Evolutionary conservation across 2,113 vertebrate species (phyloP).

Genomic region (Seriola rivoliana): DNA sequence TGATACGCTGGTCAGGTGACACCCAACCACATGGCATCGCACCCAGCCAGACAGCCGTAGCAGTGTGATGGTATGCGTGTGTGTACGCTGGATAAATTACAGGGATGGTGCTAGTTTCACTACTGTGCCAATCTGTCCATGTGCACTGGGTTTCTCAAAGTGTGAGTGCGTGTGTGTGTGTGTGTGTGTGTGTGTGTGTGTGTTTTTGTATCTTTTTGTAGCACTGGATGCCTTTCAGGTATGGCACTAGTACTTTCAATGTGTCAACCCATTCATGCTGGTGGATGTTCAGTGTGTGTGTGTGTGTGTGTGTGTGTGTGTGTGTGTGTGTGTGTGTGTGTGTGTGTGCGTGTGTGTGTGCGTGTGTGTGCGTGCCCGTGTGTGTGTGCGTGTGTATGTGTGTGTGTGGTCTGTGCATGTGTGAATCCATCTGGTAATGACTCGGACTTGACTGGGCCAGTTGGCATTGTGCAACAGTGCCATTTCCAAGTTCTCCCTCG

Average conservation of each 20-base stretch:
- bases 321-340: not conserved
- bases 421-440: conserved; percentile 76
- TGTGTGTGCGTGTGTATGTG: conserved; percentile 9
- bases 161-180: conserved; percentile 7
- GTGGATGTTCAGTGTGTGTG: conserved; percentile 14
- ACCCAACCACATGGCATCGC: conserved; percentile 49
- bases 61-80: conserved; percentile 28
- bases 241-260: conserved; percentile 18
- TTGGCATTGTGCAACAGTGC: conserved; percentile 63
- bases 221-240: conserved; percentile 61
- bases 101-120: conserved; percentile 35
- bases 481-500: conserved; percentile 66
- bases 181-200: conserved; percentile 14
- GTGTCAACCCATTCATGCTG: conserved; percentile 36
- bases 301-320: not conserved
- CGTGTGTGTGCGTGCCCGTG: not conserved
- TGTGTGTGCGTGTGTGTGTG: conserved; percentile 15
- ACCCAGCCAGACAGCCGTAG: conserved; percentile 32
- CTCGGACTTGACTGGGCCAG: conserved; percentile 67
- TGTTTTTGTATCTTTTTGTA: conserved; percentile 34
- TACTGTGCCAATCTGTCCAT: conserved; percentile 44
- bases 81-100: conserved; percentile 47
- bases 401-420: conserved; percentile 14
- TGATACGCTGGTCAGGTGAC: conserved; percentile 64
- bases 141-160: conserved; percentile 9